Conservation (phyloP, 2,113 vertebrate species). For the Carassius gibelio region DNA sequence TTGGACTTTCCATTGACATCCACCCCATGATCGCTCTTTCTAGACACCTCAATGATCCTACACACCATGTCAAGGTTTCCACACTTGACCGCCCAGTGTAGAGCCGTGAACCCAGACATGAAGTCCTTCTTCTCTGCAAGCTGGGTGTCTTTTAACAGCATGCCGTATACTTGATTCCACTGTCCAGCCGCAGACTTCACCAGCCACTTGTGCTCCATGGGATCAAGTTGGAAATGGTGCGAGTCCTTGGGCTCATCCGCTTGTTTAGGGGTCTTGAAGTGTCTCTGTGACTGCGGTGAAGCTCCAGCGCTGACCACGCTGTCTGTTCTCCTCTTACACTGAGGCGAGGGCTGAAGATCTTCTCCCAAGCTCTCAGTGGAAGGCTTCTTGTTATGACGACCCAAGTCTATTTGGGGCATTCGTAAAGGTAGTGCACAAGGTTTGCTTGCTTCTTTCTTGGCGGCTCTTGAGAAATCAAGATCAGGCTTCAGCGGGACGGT, state of each 20-base stretch:
- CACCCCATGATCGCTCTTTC: conserved; percentile 63
- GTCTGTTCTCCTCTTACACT: conserved; percentile 63
- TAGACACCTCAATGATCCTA: conserved; percentile 77
- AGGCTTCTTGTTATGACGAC: conserved; percentile 38
- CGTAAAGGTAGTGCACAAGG: conserved; percentile 82
- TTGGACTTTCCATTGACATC: conserved; percentile 82
- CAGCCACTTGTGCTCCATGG: conserved; percentile 86
- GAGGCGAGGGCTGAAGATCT: conserved; percentile 36
- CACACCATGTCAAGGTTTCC: conserved; percentile 83
- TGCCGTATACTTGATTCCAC: conserved; percentile 86
- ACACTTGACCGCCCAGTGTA: conserved; percentile 93
- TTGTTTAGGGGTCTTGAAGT: conserved; percentile 63
- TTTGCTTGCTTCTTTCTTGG: conserved; percentile 59
- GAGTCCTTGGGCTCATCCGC: conserved; percentile 69
- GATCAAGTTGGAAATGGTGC: conserved; percentile 76
- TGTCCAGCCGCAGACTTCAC: conserved; percentile 79
- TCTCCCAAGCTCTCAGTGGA: conserved; percentile 30
- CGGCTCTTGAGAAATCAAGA: neutral
- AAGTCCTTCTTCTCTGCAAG: conserved; percentile 87
- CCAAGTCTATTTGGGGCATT: conserved; percentile 56
- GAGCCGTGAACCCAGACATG: conserved; percentile 88
- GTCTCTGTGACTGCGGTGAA: conserved; percentile 68
- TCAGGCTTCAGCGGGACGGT: conserved; percentile 25
- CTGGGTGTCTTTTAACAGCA: conserved; percentile 80
- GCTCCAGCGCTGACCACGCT: neutral